phyloP scores from a whole-genome alignment of 2,113 vertebrate species.

The Nanorana parkeri region DNA sequence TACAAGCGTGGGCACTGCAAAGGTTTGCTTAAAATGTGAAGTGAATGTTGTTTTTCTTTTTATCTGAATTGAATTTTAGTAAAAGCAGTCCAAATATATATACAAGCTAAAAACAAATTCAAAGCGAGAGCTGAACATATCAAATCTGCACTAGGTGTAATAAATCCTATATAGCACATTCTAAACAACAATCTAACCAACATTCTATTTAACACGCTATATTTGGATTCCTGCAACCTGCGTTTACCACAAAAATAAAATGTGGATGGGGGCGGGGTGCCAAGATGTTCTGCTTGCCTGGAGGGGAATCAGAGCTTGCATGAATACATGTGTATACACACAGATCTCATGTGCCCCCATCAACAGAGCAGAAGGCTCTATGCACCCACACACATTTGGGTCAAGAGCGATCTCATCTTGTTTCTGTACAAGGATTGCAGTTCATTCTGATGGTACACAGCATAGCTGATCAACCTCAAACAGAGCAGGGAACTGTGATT shows the following conservation, averaged over 20 bases:
- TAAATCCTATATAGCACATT: not conserved
- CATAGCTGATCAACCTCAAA: too few species aligned
- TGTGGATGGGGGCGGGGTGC: conserved; percentile 4
- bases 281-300: conserved; percentile 17
- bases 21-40: too few species aligned
- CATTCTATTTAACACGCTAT: not conserved
- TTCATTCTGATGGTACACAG: too few species aligned
- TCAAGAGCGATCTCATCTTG: conserved; percentile 15
- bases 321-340: conserved; percentile 30
- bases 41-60: too few species aligned
- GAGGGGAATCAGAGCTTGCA: conserved; percentile 16
- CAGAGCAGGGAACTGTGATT: too few species aligned
- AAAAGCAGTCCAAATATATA: too few species aligned
- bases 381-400: conserved; percentile 37
- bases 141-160: too few species aligned
- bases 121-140: too few species aligned
- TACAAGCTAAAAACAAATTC: too few species aligned
- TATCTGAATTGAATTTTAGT: too few species aligned
- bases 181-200: not conserved
- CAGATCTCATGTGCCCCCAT: not conserved
- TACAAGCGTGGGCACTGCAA: too few species aligned
- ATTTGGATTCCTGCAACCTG: not conserved
- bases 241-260: not conserved
- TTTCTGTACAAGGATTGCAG: too few species aligned
- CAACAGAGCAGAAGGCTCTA: conserved; percentile 1